Conservation (phyloP, 2,797 vertebrate species). For the Anabas testudineus region DNA sequence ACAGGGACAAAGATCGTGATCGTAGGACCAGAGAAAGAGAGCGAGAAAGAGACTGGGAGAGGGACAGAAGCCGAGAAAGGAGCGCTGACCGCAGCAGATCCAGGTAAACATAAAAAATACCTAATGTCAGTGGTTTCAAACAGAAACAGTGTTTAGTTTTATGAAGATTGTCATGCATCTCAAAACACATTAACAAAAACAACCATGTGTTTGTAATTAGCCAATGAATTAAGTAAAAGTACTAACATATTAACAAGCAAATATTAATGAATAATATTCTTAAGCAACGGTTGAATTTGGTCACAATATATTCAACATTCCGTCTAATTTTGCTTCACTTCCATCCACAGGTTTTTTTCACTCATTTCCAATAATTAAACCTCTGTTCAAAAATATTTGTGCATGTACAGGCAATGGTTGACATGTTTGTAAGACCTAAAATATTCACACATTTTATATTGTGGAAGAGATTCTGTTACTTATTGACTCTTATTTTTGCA, state of each 20-base stretch:
- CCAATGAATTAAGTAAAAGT: neutral
- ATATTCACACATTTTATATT: neutral
- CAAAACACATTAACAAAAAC: too few species aligned
- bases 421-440: neutral
- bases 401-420: neutral
- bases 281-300: too few species aligned
- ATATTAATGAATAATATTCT: too few species aligned
- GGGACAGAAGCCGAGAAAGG: conserved; percentile 80
- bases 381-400: too few species aligned
- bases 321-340: too few species aligned
- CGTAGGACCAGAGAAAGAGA: conserved; percentile 85
- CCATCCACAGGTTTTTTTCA: too few species aligned
- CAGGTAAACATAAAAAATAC: conserved; percentile 80
- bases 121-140: neutral
- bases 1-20: conserved; percentile 74
- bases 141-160: too few species aligned
- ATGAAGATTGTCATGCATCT: too few species aligned
- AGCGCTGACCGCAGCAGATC: conserved; percentile 88
- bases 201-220: too few species aligned
- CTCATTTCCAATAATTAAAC: too few species aligned
- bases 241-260: neutral
- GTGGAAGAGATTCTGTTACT: neutral
- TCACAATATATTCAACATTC: too few species aligned
- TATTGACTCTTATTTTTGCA: conserved; percentile 35
- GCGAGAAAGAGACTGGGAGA: conserved; percentile 84